These are phyloP conservation scores for Drosophila cyrtoloma DNA, from an alignment of 2,888 invertebrate species.

Conservation along the genomic window DNA sequence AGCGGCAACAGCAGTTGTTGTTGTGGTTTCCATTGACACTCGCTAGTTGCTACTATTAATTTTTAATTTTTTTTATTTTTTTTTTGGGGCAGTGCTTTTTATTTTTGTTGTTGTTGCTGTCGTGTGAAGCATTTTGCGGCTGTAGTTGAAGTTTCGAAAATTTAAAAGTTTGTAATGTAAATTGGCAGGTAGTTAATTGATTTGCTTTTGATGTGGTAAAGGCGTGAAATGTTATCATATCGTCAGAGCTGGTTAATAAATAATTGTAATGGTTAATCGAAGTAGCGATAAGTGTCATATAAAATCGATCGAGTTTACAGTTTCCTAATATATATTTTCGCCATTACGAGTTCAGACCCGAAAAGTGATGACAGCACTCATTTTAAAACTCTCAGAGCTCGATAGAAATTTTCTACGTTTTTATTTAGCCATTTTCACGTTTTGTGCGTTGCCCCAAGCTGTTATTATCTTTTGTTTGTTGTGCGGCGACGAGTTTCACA, in stretches of 20 bases:
- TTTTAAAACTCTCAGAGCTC: conserved; percentile 5
- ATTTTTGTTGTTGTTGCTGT: conserved; percentile 31
- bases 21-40: conserved; percentile 72
- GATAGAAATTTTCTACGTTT: conserved; percentile 35
- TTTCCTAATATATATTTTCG: neutral
- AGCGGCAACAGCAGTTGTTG: conserved; percentile 43
- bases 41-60: conserved; percentile 80
- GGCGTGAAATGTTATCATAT: conserved; percentile 31
- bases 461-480: conserved; percentile 59
- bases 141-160: conserved; percentile 49
- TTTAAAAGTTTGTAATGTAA: conserved; percentile 71
- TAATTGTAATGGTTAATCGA: neutral
- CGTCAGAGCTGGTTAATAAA: neutral
- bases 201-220: conserved; percentile 53
- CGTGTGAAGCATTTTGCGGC: conserved; percentile 61
- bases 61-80: conserved; percentile 56
- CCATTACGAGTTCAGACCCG: neutral
- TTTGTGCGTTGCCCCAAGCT: conserved; percentile 34
- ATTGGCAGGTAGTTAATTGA: conserved; percentile 58
- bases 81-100: conserved; percentile 4
- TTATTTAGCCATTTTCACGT: conserved; percentile 38
- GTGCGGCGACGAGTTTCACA: conserved; percentile 52
- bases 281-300: neutral
- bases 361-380: conserved; percentile 6
- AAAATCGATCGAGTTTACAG: neutral